A percentile compares a stretch with the other conserved stretches of the same genome.
These are phyloP conservation scores for Brachyhypopomus gauderio DNA, from an alignment of 2,113 vertebrate genomes.

Conservation along the genomic window DNA sequence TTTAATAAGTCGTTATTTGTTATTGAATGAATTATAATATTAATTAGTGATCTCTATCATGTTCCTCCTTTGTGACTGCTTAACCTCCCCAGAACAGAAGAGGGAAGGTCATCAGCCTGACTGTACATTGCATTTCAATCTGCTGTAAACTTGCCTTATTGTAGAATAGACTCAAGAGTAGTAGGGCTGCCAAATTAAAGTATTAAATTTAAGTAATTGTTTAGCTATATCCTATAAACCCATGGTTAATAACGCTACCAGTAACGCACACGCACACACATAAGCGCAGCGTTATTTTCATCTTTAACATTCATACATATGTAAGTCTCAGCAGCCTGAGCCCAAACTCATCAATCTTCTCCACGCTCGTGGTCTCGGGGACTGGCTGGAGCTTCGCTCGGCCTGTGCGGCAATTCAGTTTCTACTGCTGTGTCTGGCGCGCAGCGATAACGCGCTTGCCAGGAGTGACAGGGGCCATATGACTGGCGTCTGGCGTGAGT, in stretches of 20 bases:
- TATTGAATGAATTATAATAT: neutral
- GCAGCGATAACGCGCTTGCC: constrained; percentile 66
- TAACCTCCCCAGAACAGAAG: neutral
- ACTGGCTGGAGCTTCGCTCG: neutral
- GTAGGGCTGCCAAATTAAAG: too few relatives aligned
- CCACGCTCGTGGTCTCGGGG: constrained; percentile 6
- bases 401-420: constrained; percentile 19
- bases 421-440: constrained; percentile 54
- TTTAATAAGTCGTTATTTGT: neutral
- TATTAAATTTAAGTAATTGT: too few relatives aligned
- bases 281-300: too few relatives aligned
- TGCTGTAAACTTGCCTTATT: too few relatives aligned
- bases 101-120: too few relatives aligned
- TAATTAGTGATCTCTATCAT: neutral
- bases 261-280: too few relatives aligned
- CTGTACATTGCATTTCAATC: too few relatives aligned
- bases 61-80: neutral
- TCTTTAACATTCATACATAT: neutral
- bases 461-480: constrained; percentile 64
- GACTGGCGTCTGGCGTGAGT: constrained; percentile 59
- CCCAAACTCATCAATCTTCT: neutral
- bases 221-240: too few relatives aligned
- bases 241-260: too few relatives aligned
- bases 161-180: too few relatives aligned
- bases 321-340: constrained; percentile 5